These are phyloP conservation scores for Drosophila acutilabella DNA, from an alignment of 2,888 invertebrate genomes.

Conservation along the genomic window DNA sequence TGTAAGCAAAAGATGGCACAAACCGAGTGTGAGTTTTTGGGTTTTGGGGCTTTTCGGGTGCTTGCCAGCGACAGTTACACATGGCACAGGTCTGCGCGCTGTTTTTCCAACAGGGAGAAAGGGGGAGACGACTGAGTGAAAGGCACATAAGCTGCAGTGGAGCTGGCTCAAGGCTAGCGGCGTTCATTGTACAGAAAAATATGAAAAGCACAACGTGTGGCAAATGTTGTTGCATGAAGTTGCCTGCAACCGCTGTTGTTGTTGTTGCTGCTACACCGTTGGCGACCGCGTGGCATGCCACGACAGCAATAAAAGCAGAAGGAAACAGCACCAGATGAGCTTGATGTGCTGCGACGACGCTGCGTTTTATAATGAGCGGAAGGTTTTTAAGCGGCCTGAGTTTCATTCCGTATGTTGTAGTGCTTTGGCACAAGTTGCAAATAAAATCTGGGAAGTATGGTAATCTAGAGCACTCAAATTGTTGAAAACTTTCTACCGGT, in stretches of 20 bases:
- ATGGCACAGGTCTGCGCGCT: constrained; percentile 9
- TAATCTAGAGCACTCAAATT: constrained; percentile 45
- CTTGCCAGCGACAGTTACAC: constrained; percentile 16
- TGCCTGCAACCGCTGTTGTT: constrained; percentile 28
- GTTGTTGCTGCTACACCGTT: constrained; percentile 31
- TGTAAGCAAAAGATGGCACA: constrained; percentile 71
- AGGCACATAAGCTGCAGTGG: constrained; percentile 7
- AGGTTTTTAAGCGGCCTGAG: constrained; percentile 60
- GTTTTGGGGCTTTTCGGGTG: background rate
- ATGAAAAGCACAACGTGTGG: constrained; percentile 73
- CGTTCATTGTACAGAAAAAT: constrained; percentile 67
- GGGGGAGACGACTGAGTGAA: background rate
- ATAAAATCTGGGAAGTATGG: constrained; percentile 50
- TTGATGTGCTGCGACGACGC: constrained; percentile 58
- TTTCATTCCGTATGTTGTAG: constrained; percentile 27
- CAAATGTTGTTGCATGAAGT: constrained; percentile 36
- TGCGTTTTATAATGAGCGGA: constrained; percentile 74
- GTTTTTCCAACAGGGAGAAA: background rate
- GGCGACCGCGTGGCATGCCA: constrained; percentile 44
- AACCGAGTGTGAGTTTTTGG: background rate
- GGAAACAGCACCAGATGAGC: constrained; percentile 52
- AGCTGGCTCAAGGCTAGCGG: constrained; percentile 64
- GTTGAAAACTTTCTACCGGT: constrained; percentile 12
- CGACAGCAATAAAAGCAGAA: constrained; percentile 31
- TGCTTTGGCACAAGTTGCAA: constrained; percentile 42